Evolutionary conservation across 1,140 invertebrate genomes (phyloP), one percentile per base, ranked within the genome.

Genomic region (Pachyrhynchus sulphureomaculatus): DNA sequence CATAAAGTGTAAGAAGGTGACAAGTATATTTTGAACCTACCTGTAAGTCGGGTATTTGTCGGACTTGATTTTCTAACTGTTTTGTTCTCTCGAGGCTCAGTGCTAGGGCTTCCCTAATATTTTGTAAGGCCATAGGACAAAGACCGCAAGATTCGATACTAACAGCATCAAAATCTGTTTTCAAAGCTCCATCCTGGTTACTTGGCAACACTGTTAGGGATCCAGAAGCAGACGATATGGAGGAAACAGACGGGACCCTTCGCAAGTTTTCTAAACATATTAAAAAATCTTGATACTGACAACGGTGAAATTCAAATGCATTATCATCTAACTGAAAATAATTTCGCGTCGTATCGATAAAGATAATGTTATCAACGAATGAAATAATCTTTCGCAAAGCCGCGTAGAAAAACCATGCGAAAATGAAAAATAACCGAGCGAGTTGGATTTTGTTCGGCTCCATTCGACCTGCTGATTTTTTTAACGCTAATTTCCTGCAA

Each of bases 1-100:
- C n/a, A n/a, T n/a, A n/a, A n/a, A n/a, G n/a, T n/a, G n/a, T n/a
- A n/a, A n/a, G n/a, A n/a, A n/a, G n/a, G n/a, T n/a, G n/a, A n/a
- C n/a, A n/a, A n/a, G n/a, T n/a, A n/a, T n/a, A n/a, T n/a, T n/a
- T n/a, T n/a, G n/a, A n/a, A n/a, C 80, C 32, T 57, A 91, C 88
- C 82, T 93, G 86, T 47, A 94, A 76, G 67, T 87, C 80, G n/a
- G 91, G 91, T 75, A 95, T 88, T 29, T 83, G 76, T 80, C 92
- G 92, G 15, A 92, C 88, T 80, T 92, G 88, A 73, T 91, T 88
- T 77, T 93, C 91, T 58, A 94, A 77, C 69, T 92, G 88, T 72
- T 82, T 85, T 76, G 92, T 86, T 36, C 88, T 79, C 72, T 88
- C 84, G 44, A 93, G 77, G 70, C 89, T 91, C 12, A 84, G 70